Base-by-base conservation (phyloP, 92 coral and sea anemone species). In the Palythoa grandis region DNA sequence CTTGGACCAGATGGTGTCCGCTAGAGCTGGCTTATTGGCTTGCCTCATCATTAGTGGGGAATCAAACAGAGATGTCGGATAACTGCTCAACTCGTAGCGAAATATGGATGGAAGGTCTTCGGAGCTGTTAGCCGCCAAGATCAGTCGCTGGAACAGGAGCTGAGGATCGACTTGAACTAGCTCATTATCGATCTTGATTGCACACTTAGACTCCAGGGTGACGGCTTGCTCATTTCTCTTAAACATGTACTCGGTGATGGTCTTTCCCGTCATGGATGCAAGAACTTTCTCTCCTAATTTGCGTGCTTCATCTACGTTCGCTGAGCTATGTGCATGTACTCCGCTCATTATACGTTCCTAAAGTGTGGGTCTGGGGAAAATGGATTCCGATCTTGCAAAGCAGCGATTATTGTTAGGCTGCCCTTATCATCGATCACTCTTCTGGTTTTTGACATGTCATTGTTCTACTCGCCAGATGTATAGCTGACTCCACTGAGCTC, bases 111-210 rank as follows among this genome's bases (percentile, higher is more conserved):
- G 35, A 35, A 52, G 4, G n/a, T 50, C 79, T 1, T 75, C 65
- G 2, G 65, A n/a, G 63, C 19, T 53, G 65, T 11, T 52, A 17
- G 14, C 22, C 15, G 63, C 80, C 13, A 52, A 13, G 88, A 86
- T 52, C 4, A 89, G 70, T 20, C 86, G 70, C 80, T 89, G 89
- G 70, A 86, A 89, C 4, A 89, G 70, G 52, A 85, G 84, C 22
- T 84, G 86, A 11, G 86, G 86, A 58, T 60, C 52, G 38, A 72
- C n/a, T 13, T 39, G 76, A 11, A 72, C 76, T 3, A 11, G 37
- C 16, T 63, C 72, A 47, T 37, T 37, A 22, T 38, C 77, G 17
- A 80, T 80, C 54, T 35, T 54, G 88, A 85, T 58, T 12, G 88
- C 23, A 24, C 82, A 54, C 48, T 14, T 15, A 7, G 52, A 5